Conservation (phyloP, 2,797 vertebrate genomes). For the Tenualosa thibaudeaui region DNA sequence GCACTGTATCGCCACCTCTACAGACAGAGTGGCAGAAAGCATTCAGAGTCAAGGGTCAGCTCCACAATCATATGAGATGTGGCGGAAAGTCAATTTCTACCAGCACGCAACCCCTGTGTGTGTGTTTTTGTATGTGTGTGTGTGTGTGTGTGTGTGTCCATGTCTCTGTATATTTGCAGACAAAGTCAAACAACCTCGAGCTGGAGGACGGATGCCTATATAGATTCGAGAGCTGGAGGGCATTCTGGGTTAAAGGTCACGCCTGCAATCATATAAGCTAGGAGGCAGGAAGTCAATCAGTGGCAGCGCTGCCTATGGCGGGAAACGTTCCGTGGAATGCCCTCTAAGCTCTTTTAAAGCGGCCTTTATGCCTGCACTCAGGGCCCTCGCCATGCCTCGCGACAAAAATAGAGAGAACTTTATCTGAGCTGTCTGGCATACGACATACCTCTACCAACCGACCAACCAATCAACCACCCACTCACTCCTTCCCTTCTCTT, state of each 20-base stretch:
- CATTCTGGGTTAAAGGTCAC: conserved; percentile 15
- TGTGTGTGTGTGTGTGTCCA: not conserved
- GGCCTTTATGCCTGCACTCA: conserved; percentile 13
- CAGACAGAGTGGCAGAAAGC: not conserved
- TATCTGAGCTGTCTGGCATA: conserved; percentile 21
- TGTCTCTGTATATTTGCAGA: not conserved
- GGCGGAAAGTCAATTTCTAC: not conserved
- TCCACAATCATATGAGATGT: not conserved
- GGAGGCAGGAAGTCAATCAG: not conserved
- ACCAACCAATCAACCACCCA: not conserved
- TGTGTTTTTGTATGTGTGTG: conserved; percentile 11
- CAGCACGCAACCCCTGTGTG: not conserved
- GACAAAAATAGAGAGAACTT: conserved; percentile 26
- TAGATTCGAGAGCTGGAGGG: not conserved
- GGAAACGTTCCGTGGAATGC: not conserved
- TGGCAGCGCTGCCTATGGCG: not conserved
- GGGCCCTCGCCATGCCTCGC: conserved; percentile 4
- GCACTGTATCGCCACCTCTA: not conserved
- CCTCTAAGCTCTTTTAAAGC: conserved; percentile 22
- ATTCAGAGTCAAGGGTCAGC: not conserved
- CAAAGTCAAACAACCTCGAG: not conserved
- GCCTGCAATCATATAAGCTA: not conserved
- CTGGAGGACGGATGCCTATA: not conserved
- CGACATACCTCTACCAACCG: conserved; percentile 13
- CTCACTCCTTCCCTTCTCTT: not conserved